A percentile compares a stretch with the other conserved stretches of the same genome.
Evolutionary conservation across 2,113 vertebrate genomes (phyloP).

Genomic region (Cariama cristata): DNA sequence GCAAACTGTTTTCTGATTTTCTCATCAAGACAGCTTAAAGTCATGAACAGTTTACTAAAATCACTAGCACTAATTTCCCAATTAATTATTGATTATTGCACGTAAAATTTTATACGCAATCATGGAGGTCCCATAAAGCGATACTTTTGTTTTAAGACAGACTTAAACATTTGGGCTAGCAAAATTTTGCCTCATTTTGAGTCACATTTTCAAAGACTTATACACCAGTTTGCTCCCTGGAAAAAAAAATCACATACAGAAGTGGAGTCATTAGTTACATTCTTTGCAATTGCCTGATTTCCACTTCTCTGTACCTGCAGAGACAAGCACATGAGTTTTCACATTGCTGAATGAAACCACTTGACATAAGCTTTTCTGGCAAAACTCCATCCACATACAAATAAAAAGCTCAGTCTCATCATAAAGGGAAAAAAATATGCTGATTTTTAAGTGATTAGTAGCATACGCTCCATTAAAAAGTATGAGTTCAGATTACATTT

Average conservation of each 20-base stretch:
- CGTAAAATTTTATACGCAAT: neutral
- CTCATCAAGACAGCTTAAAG: neutral
- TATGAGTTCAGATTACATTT: constrained; percentile 1
- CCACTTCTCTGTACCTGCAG: constrained; percentile 31
- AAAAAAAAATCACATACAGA: neutral
- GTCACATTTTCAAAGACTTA: neutral
- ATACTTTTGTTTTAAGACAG: neutral
- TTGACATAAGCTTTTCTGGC: constrained; percentile 56
- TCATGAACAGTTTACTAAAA: neutral
- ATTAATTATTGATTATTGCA: neutral
- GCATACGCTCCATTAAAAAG: neutral
- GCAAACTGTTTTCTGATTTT: neutral
- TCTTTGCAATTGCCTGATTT: constrained; percentile 34
- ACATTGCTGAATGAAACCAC: constrained; percentile 36
- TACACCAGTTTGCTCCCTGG: neutral
- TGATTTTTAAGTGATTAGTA: constrained; percentile 8
- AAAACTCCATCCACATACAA: constrained; percentile 3
- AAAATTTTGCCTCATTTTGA: constrained; percentile 16
- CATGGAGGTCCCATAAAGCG: neutral
- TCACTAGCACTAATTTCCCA: neutral
- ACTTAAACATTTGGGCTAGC: neutral
- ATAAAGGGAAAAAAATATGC: neutral
- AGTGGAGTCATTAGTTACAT: constrained; percentile 4
- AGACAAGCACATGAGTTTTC: constrained; percentile 3
- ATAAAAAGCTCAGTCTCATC: constrained; percentile 21